A percentile compares a stretch with the other conserved stretches of the same genome.
Evolutionary conservation across 2,797 vertebrate species (phyloP).

Genomic region (Pachyuromys duprasi): DNA sequence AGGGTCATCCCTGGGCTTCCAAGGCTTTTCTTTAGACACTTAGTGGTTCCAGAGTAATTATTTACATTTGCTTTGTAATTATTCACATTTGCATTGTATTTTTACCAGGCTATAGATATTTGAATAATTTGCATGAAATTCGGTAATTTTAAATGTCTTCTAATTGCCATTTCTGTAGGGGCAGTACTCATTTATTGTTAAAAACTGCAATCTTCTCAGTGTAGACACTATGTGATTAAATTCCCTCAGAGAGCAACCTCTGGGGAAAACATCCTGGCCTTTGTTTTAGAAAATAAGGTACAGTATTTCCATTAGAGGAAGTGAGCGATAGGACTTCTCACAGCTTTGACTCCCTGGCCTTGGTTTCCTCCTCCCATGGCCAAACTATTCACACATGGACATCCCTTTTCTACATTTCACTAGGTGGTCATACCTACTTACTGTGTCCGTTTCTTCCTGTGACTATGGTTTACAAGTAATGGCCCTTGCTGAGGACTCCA

Average conservation of each 20-base stretch:
- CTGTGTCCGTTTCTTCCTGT: not conserved
- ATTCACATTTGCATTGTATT: not conserved
- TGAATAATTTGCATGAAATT: not conserved
- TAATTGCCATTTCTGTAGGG: not conserved
- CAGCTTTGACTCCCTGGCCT: not conserved
- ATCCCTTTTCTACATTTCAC: not conserved
- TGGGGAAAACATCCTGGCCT: not conserved
- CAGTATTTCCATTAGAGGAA: not conserved
- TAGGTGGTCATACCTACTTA: not conserved
- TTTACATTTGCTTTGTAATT: not conserved
- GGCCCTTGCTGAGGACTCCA: not conserved
- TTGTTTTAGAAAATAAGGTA: not conserved
- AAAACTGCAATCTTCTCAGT: not conserved
- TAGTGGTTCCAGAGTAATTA: not conserved
- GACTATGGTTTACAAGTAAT: not conserved
- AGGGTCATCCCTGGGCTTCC: rapidly evolving
- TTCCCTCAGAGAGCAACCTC: not conserved
- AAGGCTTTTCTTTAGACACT: not conserved
- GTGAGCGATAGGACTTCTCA: no score
- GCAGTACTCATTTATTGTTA: not conserved
- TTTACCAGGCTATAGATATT: not conserved
- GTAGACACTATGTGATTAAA: not conserved
- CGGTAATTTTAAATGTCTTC: not conserved
- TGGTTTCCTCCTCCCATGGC: not conserved
- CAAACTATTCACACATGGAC: not conserved